Percentiles rank a stretch among this genome's conserved stretches.
These are phyloP conservation scores for Halcyon malimbica DNA, from an alignment of 2,113 vertebrate genomes.

Conservation along the genomic window DNA sequence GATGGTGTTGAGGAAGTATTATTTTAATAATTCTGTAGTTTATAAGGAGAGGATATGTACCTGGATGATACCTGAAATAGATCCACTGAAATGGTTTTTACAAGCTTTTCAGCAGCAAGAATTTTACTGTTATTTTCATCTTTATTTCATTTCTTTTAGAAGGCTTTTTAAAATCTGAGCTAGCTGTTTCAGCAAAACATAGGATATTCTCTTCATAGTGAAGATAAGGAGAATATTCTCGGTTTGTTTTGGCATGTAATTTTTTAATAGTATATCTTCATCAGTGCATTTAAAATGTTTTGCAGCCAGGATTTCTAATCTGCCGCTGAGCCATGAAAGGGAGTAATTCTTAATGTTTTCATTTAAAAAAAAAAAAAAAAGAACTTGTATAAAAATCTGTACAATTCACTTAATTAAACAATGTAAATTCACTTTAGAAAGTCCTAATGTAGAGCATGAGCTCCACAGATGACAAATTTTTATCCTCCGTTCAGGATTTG, in stretches of 20 bases:
- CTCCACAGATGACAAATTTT: constrained; percentile 45
- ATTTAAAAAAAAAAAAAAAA: not conserved
- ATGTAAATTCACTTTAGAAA: constrained; percentile 6
- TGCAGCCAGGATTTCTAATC: not conserved
- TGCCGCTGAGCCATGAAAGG: not conserved
- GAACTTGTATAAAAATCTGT: not conserved
- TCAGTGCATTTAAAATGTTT: not conserved
- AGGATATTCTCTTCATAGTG: not conserved
- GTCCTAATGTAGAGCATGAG: constrained; percentile 6
- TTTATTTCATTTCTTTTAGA: not conserved
- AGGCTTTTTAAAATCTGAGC: not conserved
- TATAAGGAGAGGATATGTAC: not conserved
- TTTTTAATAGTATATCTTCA: not conserved
- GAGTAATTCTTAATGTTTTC: not conserved
- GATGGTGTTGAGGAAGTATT: not conserved
- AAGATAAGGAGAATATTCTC: not conserved
- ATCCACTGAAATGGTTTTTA: not conserved
- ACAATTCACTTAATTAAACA: not conserved
- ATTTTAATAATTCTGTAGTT: not conserved
- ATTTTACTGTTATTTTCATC: not conserved
- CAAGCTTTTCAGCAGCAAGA: not conserved
- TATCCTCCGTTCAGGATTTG: constrained; percentile 51
- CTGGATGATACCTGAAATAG: not conserved
- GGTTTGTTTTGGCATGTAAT: not conserved
- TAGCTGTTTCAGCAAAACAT: not conserved